These are phyloP conservation scores for Gila robusta DNA, from an alignment of 2,797 vertebrate genomes.

Conservation along the genomic window DNA sequence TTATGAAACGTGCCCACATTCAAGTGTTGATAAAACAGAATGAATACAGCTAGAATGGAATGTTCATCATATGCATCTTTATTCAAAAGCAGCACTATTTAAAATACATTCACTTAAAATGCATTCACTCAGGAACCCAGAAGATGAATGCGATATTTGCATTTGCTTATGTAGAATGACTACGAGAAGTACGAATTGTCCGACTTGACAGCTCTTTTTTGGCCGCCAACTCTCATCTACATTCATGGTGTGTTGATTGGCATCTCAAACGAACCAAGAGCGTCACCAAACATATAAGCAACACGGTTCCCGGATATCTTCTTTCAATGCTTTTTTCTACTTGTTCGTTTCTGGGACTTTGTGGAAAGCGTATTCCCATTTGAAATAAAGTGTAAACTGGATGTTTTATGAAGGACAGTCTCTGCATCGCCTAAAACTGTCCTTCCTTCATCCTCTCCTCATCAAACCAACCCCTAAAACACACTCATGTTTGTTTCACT, in stretches of 20 bases:
- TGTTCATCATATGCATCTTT: neutral
- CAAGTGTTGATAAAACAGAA: neutral
- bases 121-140: neutral
- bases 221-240: neutral
- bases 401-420: neutral
- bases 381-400: neutral
- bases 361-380: neutral
- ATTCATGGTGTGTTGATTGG: neutral
- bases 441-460: neutral
- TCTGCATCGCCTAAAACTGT: neutral
- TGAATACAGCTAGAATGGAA: neutral
- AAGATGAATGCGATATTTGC: neutral
- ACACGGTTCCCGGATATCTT: neutral
- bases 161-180: neutral
- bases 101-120: neutral
- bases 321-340: no score
- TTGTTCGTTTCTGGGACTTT: neutral
- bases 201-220: neutral
- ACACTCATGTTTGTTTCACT: neutral
- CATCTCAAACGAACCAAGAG: slow-evolving; percentile 4
- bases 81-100: neutral
- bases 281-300: neutral
- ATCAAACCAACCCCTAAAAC: neutral
- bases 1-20: neutral
- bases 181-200: neutral